These are phyloP conservation scores for Nycticryphes semicollaris DNA, from an alignment of 2,113 vertebrate genomes.

Conservation along the genomic window DNA sequence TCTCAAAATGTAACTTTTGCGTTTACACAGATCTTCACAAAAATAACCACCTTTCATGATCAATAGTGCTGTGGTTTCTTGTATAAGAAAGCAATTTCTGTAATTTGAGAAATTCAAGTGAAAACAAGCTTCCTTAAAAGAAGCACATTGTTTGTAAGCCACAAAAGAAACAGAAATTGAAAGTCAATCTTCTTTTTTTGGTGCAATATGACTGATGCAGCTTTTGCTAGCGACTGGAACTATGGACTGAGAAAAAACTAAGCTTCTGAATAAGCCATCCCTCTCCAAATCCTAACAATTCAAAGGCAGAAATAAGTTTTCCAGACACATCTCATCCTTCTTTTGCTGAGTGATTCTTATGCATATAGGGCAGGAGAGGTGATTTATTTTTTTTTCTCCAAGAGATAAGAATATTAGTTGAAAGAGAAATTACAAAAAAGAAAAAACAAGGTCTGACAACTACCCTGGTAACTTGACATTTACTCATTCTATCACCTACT, in stretches of 20 bases:
- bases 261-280: background rate
- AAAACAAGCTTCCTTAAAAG: background rate
- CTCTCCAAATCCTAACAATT: background rate
- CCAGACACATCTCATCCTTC: background rate
- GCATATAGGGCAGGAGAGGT: background rate
- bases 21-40: background rate
- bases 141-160: background rate
- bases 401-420: background rate
- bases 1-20: background rate
- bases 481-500: background rate
- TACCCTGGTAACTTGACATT: background rate
- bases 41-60: background rate
- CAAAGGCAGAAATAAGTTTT: background rate
- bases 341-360: background rate
- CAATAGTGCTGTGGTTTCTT: background rate
- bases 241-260: background rate
- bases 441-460: background rate
- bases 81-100: background rate
- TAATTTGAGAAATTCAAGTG: background rate
- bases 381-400: background rate
- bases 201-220: background rate
- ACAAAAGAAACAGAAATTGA: background rate
- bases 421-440: background rate
- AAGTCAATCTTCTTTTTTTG: background rate
- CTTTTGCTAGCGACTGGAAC: background rate